Evolutionary conservation across 1,140 invertebrate species (phyloP).

Genomic region (Zaprionus tsacasi): DNA sequence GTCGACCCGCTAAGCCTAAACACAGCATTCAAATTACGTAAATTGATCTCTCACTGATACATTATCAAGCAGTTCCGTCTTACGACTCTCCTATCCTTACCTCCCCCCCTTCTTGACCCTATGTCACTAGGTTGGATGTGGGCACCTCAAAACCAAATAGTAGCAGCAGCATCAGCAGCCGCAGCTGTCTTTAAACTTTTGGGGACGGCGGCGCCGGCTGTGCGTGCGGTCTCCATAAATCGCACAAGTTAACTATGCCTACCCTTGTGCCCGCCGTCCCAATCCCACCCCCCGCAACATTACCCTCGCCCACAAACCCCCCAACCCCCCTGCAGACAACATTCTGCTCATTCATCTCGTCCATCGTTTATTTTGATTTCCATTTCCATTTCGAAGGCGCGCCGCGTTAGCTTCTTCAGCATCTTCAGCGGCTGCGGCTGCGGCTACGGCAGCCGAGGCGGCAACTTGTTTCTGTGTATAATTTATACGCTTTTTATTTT

Average conservation of each 20-base stretch:
- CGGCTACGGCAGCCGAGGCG: slow-evolving; percentile 13
- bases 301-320: not conserved
- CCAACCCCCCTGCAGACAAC: no score
- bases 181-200: slow-evolving; percentile 29
- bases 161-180: not conserved
- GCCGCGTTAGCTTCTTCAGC: not conserved
- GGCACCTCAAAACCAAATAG: not conserved
- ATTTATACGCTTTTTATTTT: slow-evolving; percentile 76
- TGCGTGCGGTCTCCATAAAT: slow-evolving; percentile 44
- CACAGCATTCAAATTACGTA: slow-evolving; percentile 69
- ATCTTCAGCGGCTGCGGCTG: no score
- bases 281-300: not conserved
- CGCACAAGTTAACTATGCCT: slow-evolving; percentile 8
- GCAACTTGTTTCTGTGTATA: slow-evolving; percentile 74
- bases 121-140: not conserved
- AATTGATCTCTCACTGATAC: slow-evolving; percentile 67
- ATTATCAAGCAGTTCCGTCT: slow-evolving; percentile 46
- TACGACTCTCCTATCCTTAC: not conserved
- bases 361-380: slow-evolving; percentile 70
- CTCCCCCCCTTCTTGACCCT: not conserved
- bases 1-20: slow-evolving; percentile 42
- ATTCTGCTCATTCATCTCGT: slow-evolving; percentile 32
- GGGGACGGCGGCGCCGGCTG: slow-evolving; percentile 10
- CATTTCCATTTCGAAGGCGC: slow-evolving; percentile 61
- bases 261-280: not conserved